phyloP scores from a whole-genome alignment of 2,797 vertebrate genomes.

The Muscicapa striata region DNA sequence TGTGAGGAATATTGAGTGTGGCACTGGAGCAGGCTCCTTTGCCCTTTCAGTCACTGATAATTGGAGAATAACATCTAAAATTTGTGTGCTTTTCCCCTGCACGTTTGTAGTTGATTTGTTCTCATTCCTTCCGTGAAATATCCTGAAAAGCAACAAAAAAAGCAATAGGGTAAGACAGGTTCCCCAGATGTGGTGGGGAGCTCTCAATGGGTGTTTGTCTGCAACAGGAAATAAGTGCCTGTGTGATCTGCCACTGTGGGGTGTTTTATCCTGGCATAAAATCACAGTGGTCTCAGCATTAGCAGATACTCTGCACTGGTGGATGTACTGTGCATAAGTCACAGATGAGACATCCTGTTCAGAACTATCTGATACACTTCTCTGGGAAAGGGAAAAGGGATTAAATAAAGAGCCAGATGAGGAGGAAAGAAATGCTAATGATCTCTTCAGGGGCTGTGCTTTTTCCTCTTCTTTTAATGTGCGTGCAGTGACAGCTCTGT shows the following conservation, averaged over 20 bases:
- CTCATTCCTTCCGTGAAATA: neutral
- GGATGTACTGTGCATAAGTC: neutral
- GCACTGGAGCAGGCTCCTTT: neutral
- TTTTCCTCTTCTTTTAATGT: neutral
- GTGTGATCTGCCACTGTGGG: neutral
- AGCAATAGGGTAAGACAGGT: neutral
- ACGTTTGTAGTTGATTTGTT: conserved; percentile 29
- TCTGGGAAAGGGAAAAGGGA: neutral
- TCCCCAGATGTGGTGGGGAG: neutral
- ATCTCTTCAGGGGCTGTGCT: neutral
- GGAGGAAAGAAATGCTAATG: neutral
- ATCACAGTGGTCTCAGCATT: neutral
- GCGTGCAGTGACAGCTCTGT: neutral
- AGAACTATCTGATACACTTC: neutral
- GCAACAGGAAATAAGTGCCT: neutral
- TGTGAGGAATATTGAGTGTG: neutral
- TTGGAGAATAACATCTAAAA: neutral
- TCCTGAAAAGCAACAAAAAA: neutral
- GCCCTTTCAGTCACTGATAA: neutral
- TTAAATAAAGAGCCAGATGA: neutral
- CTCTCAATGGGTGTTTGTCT: neutral
- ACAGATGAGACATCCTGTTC: neutral
- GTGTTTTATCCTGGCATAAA: neutral
- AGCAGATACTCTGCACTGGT: neutral
- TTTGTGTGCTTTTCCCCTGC: neutral